Evolutionary conservation across 37 sponge, comb jelly and placozoan species (phyloP).

Genomic region (Ianthella basta): DNA sequence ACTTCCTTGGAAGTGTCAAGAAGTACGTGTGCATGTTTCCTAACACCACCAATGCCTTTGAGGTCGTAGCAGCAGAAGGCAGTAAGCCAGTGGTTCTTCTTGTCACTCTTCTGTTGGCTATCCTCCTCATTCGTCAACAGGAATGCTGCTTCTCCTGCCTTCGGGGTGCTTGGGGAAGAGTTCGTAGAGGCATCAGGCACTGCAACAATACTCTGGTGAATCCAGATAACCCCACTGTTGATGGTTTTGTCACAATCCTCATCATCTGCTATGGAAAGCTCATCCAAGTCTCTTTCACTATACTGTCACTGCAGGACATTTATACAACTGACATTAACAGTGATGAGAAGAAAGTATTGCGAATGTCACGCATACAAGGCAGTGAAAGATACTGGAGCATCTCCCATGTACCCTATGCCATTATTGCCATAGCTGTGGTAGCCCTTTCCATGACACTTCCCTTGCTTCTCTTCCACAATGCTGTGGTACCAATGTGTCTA

Average conservation of each 20-base stretch:
- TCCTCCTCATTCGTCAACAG: background rate
- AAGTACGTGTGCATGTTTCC: conserved; percentile 38
- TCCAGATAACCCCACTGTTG: conserved; percentile 39
- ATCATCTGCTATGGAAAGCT: conserved; percentile 53
- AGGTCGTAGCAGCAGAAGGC: conserved; percentile 13
- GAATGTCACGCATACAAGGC: background rate
- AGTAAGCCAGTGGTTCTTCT: background rate
- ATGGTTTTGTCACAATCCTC: conserved; percentile 49
- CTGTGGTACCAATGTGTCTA: background rate
- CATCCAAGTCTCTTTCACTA: conserved; percentile 29
- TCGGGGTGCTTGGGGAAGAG: background rate
- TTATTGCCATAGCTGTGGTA: background rate
- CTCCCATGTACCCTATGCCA: background rate
- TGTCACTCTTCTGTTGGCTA: background rate
- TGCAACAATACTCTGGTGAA: background rate
- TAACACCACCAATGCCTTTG: background rate
- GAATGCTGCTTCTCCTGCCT: background rate
- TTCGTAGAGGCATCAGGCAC: background rate
- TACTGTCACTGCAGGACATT: conserved; percentile 17
- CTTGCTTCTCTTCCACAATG: background rate
- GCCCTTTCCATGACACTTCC: background rate
- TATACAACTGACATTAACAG: background rate
- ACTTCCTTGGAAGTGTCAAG: conserved; percentile 29
- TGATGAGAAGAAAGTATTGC: background rate
- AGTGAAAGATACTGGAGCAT: background rate